These are phyloP conservation scores for Darevskia nairensis DNA, from an alignment of 2,797 vertebrate genomes.

Conservation along the genomic window DNA sequence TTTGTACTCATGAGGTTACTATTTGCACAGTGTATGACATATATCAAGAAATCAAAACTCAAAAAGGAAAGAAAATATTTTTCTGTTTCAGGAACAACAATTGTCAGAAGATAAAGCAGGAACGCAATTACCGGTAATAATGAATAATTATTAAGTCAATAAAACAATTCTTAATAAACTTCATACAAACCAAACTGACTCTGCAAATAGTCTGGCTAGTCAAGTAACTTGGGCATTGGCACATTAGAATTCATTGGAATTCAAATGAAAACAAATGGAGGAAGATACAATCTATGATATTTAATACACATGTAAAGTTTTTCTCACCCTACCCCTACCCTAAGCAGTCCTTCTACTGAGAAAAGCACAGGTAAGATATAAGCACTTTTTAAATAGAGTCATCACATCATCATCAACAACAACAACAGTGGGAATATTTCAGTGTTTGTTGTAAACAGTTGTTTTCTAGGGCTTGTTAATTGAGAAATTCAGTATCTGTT, in stretches of 20 bases:
- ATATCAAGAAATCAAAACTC: neutral
- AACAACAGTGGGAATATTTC: neutral
- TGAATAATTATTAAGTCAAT: constrained; percentile 45
- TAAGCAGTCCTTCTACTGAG: neutral
- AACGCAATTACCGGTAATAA: constrained; percentile 65
- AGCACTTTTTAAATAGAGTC: neutral
- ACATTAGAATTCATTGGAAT: constrained; percentile 12
- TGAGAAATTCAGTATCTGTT: neutral
- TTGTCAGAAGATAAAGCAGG: constrained; percentile 56
- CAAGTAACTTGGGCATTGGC: neutral
- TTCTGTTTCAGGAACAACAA: constrained; percentile 48
- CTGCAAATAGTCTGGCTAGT: constrained; percentile 23
- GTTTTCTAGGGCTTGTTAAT: neutral
- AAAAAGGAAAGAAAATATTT: neutral
- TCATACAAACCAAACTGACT: constrained; percentile 16
- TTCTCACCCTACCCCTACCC: neutral
- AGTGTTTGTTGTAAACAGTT: neutral
- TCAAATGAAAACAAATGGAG: neutral
- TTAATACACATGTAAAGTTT: neutral
- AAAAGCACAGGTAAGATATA: neutral
- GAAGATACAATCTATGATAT: neutral
- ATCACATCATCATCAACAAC: neutral
- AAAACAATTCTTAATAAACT: constrained; percentile 43
- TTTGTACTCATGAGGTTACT: neutral
- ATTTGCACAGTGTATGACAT: neutral